These are phyloP conservation scores for Copidosoma floridanum DNA, from an alignment of 1,140 invertebrate genomes.

Conservation along the genomic window DNA sequence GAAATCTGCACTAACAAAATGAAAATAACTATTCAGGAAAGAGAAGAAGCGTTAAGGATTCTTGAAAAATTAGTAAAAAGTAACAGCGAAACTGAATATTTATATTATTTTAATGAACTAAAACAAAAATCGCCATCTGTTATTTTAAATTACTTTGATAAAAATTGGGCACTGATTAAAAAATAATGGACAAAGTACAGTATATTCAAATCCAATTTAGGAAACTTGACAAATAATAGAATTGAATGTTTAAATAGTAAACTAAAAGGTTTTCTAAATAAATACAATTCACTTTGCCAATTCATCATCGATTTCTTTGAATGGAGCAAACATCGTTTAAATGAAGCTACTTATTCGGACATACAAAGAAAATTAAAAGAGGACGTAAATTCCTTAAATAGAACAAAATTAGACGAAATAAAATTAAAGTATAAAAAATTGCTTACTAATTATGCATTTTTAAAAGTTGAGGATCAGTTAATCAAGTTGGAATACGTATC, in stretches of 20 bases:
- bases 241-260: not conserved
- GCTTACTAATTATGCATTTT: not conserved
- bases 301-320: not conserved
- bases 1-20: conserved; percentile 7
- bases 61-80: not conserved
- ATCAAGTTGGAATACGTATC: not conserved
- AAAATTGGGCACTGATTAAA: not conserved
- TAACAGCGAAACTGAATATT: not conserved
- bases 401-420: not conserved
- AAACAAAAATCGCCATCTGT: not conserved
- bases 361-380: not conserved
- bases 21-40: not conserved
- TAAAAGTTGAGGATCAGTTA: not conserved
- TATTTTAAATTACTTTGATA: not conserved
- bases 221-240: not conserved
- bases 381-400: not conserved
- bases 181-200: not conserved
- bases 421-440: not conserved
- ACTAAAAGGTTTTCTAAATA: not conserved
- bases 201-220: not conserved
- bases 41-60: not conserved
- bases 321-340: not conserved
- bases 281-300: not conserved
- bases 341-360: not conserved
- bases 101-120: not conserved